Conservation (phyloP, 2,797 vertebrate species). For the Muscicapa comitata region DNA sequence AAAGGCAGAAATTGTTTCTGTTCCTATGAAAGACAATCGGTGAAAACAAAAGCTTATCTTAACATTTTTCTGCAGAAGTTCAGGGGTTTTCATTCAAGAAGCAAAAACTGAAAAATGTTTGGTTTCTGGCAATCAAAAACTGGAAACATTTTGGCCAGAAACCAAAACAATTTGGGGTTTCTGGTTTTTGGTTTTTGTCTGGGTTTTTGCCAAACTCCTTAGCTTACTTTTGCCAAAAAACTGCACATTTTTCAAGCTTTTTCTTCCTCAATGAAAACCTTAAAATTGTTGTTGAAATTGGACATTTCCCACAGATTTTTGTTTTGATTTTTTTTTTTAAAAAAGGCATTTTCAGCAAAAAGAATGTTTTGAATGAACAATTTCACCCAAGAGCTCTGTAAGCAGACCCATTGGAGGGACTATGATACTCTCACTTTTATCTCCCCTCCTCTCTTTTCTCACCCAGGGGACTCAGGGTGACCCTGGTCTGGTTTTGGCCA, state of each 20-base stretch:
- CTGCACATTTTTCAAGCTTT: conserved; percentile 49
- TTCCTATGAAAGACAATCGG: background rate
- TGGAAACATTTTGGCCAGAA: conserved; percentile 42
- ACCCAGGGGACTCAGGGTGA: background rate
- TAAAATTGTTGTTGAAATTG: conserved; percentile 57
- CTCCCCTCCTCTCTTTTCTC: background rate
- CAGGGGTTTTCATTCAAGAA: background rate
- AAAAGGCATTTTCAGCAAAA: background rate
- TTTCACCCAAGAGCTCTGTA: background rate
- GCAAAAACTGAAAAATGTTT: conserved; percentile 26
- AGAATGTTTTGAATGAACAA: background rate
- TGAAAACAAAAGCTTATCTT: background rate
- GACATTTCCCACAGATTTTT: conserved; percentile 17
- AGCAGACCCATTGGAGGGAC: background rate
- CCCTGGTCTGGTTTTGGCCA: background rate
- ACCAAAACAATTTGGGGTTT: conserved; percentile 50
- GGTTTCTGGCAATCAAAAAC: conserved; percentile 48
- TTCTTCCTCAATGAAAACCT: conserved; percentile 55
- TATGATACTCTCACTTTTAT: background rate
- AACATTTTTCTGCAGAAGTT: background rate
- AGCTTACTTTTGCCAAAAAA: conserved; percentile 40
- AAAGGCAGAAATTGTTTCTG: background rate
- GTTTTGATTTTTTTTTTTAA: background rate
- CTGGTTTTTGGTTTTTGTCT: conserved; percentile 43
- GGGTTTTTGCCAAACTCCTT: conserved; percentile 24